Evolutionary conservation across 2,113 vertebrate species (phyloP).

Genomic region (Micronycteris hirsuta): DNA sequence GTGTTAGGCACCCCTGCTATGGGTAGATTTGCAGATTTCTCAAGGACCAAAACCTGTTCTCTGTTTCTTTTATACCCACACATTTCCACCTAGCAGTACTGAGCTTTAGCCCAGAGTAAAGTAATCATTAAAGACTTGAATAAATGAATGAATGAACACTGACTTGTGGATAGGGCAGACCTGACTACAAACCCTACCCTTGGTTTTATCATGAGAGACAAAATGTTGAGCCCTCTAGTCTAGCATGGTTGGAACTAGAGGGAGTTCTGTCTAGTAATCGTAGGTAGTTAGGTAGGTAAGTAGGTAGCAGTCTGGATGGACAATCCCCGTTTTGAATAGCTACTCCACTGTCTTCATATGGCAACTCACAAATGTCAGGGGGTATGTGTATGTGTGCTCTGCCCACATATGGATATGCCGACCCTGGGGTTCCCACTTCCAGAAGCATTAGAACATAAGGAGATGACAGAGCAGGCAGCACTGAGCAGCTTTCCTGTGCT

Average conservation of each 20-base stretch:
- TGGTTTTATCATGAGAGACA: neutral
- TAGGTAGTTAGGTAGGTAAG: neutral
- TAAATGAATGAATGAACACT: neutral
- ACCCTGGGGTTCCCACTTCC: neutral
- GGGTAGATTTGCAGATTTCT: neutral
- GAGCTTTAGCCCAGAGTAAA: neutral
- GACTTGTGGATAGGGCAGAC: neutral
- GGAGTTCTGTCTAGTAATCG: neutral
- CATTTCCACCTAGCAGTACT: neutral
- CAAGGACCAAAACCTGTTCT: neutral
- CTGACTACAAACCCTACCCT: neutral
- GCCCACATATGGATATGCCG: neutral
- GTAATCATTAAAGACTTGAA: neutral
- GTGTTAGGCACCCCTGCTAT: neutral
- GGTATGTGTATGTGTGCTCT: neutral
- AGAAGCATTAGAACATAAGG: neutral
- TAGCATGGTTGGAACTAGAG: neutral
- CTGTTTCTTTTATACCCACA: neutral
- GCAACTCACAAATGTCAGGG: neutral
- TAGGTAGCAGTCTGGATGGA: neutral
- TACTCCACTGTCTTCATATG: neutral
- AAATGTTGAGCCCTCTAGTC: neutral
- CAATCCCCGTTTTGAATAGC: neutral
- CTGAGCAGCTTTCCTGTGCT: fast-evolving
- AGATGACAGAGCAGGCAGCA: neutral